Percentiles rank a stretch among this genome's conserved stretches.
phyloP scores from a whole-genome alignment of 30 jellyfish, hydroid and myxozoan genomes.

The Aurelia aurita complex sp. Pacific region DNA sequence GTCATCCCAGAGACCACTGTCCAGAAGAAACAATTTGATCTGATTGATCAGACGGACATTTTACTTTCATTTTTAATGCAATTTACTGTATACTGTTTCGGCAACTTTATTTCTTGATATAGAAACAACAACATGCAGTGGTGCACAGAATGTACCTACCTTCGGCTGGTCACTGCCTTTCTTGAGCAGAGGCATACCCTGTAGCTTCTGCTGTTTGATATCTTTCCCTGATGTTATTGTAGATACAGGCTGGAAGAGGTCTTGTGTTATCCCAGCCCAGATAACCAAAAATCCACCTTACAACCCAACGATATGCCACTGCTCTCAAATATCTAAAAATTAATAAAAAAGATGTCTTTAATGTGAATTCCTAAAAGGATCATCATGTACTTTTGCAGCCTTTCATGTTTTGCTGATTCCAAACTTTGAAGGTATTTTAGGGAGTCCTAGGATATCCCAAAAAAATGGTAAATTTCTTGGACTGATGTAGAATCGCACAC shows the following conservation, averaged over 20 bases:
- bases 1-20: constrained; percentile 37
- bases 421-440: neutral
- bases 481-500: no score
- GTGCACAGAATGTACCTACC: constrained; percentile 18
- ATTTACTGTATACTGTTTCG: neutral
- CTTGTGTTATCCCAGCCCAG: constrained; percentile 40
- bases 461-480: neutral
- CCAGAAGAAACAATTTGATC: constrained; percentile 9
- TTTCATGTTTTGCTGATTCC: neutral
- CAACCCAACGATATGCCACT: constrained; percentile 48
- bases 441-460: neutral
- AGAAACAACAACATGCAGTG: constrained; percentile 15
- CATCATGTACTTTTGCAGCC: no score
- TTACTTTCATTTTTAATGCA: neutral
- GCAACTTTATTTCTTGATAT: neutral
- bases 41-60: neutral
- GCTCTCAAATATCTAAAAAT: constrained; percentile 26
- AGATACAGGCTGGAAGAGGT: constrained; percentile 46
- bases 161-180: constrained; percentile 14
- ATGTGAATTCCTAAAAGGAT: neutral
- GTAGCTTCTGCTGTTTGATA: neutral
- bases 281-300: constrained; percentile 43
- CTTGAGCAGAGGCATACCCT: neutral
- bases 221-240: neutral
- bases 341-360: neutral